Percentiles rank a stretch among this genome's conserved stretches.
These are phyloP conservation scores for Acyrthosiphon pisum DNA, from an alignment of 1,140 invertebrate species.

Conservation along the genomic window DNA sequence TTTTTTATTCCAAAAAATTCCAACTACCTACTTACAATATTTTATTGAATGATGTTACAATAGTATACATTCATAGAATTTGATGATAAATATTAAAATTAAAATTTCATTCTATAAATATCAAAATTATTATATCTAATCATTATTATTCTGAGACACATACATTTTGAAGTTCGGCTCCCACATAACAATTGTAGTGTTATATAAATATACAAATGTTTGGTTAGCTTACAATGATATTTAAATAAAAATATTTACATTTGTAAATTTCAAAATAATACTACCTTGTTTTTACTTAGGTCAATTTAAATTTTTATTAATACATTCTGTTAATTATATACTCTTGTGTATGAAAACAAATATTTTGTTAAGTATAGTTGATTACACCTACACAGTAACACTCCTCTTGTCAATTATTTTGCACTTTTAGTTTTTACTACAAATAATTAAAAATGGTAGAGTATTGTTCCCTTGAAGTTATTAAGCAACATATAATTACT, in stretches of 20 bases:
- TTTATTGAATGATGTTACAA: no score
- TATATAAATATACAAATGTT: no score
- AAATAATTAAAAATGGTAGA: conserved; percentile 19
- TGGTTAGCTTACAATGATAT: no score
- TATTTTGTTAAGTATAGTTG: neutral
- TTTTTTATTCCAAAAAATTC: no score
- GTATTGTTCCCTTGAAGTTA: conserved; percentile 47
- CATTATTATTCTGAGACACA: no score
- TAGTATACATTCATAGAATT: no score
- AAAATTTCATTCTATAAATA: no score
- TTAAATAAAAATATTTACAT: neutral
- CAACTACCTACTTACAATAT: no score
- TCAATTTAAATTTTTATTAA: neutral
- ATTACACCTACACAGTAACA: conserved; percentile 9
- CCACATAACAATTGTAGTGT: no score
- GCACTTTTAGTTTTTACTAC: neutral
- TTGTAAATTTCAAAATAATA: neutral
- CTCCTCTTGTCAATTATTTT: conserved; percentile 18
- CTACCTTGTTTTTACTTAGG: neutral
- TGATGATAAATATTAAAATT: no score
- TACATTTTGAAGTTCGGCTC: no score
- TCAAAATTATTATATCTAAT: no score
- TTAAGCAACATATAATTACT: conserved; percentile 32
- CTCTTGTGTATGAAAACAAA: conserved; percentile 1
- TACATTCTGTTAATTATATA: conserved; percentile 2